Evolutionary conservation across 1,140 invertebrate species (phyloP), one percentile per base, ranked within the genome.

Genomic region (Drosophila virilis): DNA sequence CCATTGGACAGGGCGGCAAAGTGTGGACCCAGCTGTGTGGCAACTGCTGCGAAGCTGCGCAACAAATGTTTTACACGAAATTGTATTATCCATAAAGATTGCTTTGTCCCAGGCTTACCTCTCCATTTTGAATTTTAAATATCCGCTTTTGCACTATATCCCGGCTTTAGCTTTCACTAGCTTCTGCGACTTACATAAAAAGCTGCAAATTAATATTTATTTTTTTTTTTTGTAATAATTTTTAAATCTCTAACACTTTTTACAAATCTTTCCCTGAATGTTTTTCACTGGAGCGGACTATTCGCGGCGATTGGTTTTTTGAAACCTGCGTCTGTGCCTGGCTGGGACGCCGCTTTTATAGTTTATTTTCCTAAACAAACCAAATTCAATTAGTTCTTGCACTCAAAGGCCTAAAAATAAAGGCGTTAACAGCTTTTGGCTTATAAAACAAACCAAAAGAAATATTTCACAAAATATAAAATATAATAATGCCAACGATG

Each of bases 1-100:
- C 91, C 91, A 91, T 92, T 92, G 66, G 79, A 78, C 57, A 92
- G 91, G 50, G 91, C 72, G 76, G 91, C 91, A 80, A 92, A 92
- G 43, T 90, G 91, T 48, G 91, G 91, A 62, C 91, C 91, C 60
- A 92, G 61, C 45, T 79, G 69, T 66, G 88, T 71, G 72, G 80
- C 86, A 71, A 74, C 71, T 74, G 65, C 66, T 70, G 77, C 77
- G 70, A 88, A 91, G 69, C 90, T 90, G 71, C 54, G 5, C 33
- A 32, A 65, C 59, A 72, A 55, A 8, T 37, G 33, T 38, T 32
- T 33, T 5, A 28, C 22, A 46, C 17, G 0, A 59, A 13, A n/a
- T 37, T 17, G 22, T 52, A 52, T 52, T 35, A 2, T 32, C 3
- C 48, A 38, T 10, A 17, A 12, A 8, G 22, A 28, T 28, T 28